Evolutionary conservation across 2,113 vertebrate genomes (phyloP).

Genomic region (Columba livia): DNA sequence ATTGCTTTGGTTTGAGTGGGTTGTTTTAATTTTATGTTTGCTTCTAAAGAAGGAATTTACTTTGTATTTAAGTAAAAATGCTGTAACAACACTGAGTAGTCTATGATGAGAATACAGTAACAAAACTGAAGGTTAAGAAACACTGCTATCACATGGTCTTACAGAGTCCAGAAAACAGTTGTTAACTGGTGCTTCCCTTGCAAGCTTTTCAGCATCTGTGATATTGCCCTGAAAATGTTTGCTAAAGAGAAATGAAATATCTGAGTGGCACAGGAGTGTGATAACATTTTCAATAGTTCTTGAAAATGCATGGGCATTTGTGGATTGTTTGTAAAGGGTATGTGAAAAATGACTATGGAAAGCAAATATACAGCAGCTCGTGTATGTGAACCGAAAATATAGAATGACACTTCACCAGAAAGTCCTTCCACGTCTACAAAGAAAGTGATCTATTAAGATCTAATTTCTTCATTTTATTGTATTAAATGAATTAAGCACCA

Average conservation of each 20-base stretch:
- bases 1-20: background rate
- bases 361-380: background rate
- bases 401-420: background rate
- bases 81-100: background rate
- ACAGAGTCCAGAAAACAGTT: background rate
- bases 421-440: background rate
- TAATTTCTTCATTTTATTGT: background rate
- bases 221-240: background rate
- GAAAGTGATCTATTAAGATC: background rate
- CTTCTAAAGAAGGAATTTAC: background rate
- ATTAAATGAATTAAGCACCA: background rate
- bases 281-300: background rate
- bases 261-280: background rate
- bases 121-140: background rate
- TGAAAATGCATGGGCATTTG: background rate
- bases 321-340: background rate
- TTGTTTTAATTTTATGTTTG: background rate
- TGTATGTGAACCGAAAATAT: background rate
- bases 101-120: background rate
- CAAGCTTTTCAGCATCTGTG: background rate
- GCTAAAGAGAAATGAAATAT: background rate
- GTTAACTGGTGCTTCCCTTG: background rate
- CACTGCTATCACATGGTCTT: background rate
- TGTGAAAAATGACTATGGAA: background rate
- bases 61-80: background rate